Conservation (phyloP, 1,140 invertebrate genomes). For the Lasaia peninsularis region DNA sequence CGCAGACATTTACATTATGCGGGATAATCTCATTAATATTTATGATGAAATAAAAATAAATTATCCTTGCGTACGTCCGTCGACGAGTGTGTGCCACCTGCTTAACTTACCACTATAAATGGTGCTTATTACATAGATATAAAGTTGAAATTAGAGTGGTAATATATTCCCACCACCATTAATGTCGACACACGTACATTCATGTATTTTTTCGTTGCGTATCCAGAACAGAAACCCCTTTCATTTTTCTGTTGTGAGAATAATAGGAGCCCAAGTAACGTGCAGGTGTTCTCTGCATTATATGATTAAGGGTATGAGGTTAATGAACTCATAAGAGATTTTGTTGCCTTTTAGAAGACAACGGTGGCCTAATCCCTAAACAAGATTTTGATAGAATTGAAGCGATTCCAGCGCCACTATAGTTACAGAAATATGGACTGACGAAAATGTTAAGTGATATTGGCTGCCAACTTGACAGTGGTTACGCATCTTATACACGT, state of each 20-base stretch:
- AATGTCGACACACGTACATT: constrained; percentile 28
- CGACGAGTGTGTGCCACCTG: constrained; percentile 33
- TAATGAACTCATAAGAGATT: constrained; percentile 20
- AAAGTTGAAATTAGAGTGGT: constrained; percentile 12
- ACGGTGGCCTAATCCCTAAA: not conserved
- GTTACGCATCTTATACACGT: too few species aligned
- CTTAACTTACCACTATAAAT: constrained; percentile 14
- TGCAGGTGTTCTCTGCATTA: constrained; percentile 34
- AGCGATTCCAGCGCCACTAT: too few species aligned
- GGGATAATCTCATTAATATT: constrained; percentile 64
- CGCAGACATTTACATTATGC: constrained; percentile 57
- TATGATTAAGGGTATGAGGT: constrained; percentile 33
- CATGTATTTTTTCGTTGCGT: constrained; percentile 34
- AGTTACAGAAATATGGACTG: too few species aligned
- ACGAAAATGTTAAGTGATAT: too few species aligned
- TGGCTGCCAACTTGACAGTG: too few species aligned
- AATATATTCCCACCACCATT: constrained; percentile 11
- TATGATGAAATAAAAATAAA: constrained; percentile 63
- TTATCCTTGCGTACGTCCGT: constrained; percentile 43
- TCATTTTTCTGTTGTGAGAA: constrained; percentile 35
- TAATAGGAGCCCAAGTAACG: constrained; percentile 33
- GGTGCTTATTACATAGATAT: constrained; percentile 13
- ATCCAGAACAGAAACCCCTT: constrained; percentile 33
- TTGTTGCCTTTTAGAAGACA: constrained; percentile 13
- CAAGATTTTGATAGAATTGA: too few species aligned